Base-by-base conservation (phyloP, 2,888 invertebrate species). In the Phyllotreta cruciferae region DNA sequence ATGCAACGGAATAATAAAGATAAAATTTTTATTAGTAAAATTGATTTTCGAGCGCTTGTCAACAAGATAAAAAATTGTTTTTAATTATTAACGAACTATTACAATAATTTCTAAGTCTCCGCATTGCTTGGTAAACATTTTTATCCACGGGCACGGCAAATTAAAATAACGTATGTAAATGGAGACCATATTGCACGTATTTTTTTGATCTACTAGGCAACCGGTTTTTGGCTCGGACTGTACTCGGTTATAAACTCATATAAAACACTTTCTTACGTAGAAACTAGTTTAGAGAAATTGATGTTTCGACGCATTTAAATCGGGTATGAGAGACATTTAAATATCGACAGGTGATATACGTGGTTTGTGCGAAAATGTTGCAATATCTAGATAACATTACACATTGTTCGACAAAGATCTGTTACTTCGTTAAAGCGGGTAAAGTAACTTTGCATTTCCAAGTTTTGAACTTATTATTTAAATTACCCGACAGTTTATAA, bases 191-290 rank as follows among this genome's bases (percentile, higher is more conserved):
- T 13, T 53, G 37, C 24, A 54, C 39, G 14, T 37, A 6, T 14
- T 14, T 45, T 34, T 56, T 5, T 8, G 35, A 44, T 9, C 36
- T 8, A 45, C 44, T 14, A 24, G 14, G 8, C 11, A 35, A 52
- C 35, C 37, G 50, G 35, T 50, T 52, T 58, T 34, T 52, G 58
- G 42, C 39, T 47, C n/a, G 13, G 52, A 58, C 58, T 58, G 58
- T 58, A 50, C 58, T 41, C 38, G 49, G 10, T 35, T 44, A 38
- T 24, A 9, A 39, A 38, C 36, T 49, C 44, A 34, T 45, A 57
- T 64, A 56, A 52, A 50, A 60, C 60, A 64, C 64, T 64, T 60
- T 60, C 56, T 47, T 60, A 44, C 53, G 60, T 52, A 35, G 45
- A 60, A 60, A 58, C 60, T 55, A 63, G 58, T 63, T 55, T 41